phyloP scores from a whole-genome alignment of 2,113 vertebrate species.

The Candoia aspera region DNA sequence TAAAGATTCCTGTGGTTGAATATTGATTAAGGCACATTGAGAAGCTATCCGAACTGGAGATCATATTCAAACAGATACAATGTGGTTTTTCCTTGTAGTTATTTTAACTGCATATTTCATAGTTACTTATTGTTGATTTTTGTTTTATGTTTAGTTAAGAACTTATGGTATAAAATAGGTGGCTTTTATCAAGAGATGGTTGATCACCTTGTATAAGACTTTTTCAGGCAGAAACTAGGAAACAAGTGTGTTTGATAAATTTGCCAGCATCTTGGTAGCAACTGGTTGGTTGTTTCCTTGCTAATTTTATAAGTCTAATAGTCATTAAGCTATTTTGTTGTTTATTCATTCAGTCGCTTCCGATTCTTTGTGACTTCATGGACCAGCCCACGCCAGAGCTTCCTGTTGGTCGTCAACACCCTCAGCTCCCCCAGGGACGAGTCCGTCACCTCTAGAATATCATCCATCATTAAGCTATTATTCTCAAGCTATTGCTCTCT shows the following conservation, averaged over 20 bases:
- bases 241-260: background rate
- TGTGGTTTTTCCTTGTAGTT: slow-evolving; percentile 61
- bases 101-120: slow-evolving; percentile 63
- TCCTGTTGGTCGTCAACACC: too few species aligned
- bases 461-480: background rate
- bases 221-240: background rate
- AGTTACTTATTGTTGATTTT: slow-evolving; percentile 35
- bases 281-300: background rate
- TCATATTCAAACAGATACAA: slow-evolving; percentile 58
- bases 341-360: too few species aligned
- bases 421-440: too few species aligned
- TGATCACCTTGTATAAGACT: background rate
- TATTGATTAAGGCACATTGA: slow-evolving; percentile 61
- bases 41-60: slow-evolving; percentile 66
- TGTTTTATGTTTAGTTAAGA: slow-evolving; percentile 4
- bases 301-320: background rate
- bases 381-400: too few species aligned
- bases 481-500: background rate
- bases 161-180: slow-evolving; percentile 16
- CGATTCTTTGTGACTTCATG: too few species aligned
- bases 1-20: slow-evolving; percentile 56
- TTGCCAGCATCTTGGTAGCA: background rate
- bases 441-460: too few species aligned
- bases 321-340: background rate
- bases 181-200: background rate